These are phyloP conservation scores for Actinia equina DNA, from an alignment of 64 coral and sea anemone species.

Conservation along the genomic window DNA sequence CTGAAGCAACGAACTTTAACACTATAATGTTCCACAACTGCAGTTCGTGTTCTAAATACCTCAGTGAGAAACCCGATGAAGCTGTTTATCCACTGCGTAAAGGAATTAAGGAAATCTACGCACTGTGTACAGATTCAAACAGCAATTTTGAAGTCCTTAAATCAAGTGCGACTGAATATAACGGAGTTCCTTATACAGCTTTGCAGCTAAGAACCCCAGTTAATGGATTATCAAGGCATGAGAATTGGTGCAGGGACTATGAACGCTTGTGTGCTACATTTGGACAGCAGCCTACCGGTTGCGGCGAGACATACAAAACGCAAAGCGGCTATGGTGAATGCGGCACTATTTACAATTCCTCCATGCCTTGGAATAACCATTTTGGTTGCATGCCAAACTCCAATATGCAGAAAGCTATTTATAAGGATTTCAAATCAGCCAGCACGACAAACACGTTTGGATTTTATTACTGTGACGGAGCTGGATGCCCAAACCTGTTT, in stretches of 20 bases:
- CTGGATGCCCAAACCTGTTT: neutral
- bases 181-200: conserved; percentile 17
- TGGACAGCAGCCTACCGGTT: conserved; percentile 39
- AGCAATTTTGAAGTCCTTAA: conserved; percentile 47
- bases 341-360: conserved; percentile 25
- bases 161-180: neutral
- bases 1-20: conserved; percentile 7
- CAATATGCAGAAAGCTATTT: neutral
- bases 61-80: neutral
- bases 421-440: neutral
- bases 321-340: neutral
- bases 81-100: conserved; percentile 11
- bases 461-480: neutral
- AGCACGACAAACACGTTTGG: conserved; percentile 17
- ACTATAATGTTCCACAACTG: conserved; percentile 34
- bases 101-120: neutral
- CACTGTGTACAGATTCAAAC: conserved; percentile 34
- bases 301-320: conserved; percentile 16
- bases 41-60: neutral
- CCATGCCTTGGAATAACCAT: conserved; percentile 28
- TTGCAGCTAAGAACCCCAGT: conserved; percentile 4
- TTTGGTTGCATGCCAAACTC: neutral
- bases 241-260: conserved; percentile 59
- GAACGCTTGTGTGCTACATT: conserved; percentile 27
- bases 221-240: conserved; percentile 31